phyloP scores from a whole-genome alignment of 2,113 vertebrate species.

The Saccopteryx leptura region DNA sequence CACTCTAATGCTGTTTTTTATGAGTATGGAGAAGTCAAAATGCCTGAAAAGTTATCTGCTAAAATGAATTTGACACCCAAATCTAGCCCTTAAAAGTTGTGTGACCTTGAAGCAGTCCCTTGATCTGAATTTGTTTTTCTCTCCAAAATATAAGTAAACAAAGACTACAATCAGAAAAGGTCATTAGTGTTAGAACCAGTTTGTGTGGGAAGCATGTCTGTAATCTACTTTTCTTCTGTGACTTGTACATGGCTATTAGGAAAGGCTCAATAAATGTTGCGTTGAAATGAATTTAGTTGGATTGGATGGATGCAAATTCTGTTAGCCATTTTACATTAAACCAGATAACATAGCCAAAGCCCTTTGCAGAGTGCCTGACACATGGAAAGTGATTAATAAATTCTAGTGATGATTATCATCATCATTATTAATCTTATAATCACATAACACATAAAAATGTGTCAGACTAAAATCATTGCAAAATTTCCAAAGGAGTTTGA shows the following conservation, averaged over 20 bases:
- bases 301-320: not conserved
- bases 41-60: not conserved
- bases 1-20: not conserved
- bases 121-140: not conserved
- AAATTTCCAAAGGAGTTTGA: slow-evolving; percentile 1
- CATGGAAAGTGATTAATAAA: not conserved
- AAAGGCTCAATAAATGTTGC: not conserved
- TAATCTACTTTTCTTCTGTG: not conserved
- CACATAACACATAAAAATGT: slow-evolving; percentile 3
- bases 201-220: not conserved
- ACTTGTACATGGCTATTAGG: not conserved
- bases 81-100: not conserved
- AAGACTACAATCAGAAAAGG: not conserved
- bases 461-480: slow-evolving; percentile 9
- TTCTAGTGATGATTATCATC: not conserved
- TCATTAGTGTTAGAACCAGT: not conserved
- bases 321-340: not conserved
- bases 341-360: not conserved
- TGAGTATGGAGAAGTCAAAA: not conserved
- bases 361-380: not conserved
- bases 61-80: not conserved
- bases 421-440: not conserved
- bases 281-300: not conserved
- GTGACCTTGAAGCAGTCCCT: not conserved
- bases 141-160: not conserved